Base-by-base conservation (phyloP, 2,888 invertebrate species). In the Malacosoma neustria region DNA sequence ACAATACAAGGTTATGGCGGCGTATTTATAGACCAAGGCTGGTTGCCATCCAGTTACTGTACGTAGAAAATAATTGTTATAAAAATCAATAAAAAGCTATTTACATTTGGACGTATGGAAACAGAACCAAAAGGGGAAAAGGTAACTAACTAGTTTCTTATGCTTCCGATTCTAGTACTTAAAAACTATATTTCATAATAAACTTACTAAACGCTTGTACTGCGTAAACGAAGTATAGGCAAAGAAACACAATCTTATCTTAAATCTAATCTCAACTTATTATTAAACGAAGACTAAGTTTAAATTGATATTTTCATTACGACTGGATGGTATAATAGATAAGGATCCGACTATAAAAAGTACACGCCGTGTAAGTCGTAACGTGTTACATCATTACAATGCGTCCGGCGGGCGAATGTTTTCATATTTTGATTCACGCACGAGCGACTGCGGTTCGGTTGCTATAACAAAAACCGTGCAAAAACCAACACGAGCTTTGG, bases 341-440 rank as follows among this genome's bases (percentile, higher is more conserved):
- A 5, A 22, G 22, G 9, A 6, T 22, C 22, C 5, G n/a, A 22
- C 22, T 9, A 22, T 22, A 22, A 5, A 22, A 22, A n/a, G n/a
- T n/a, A n/a, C n/a, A n/a, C n/a, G n/a, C n/a, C n/a, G n/a, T n/a
- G n/a, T n/a, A n/a, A n/a, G n/a, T n/a, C n/a, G n/a, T n/a, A n/a
- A n/a, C n/a, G n/a, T n/a, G 22, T 56, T 54, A 48, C 49, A 49
- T 57, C 53, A 64, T 61, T 54, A 54, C 45, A 43, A 39, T 43
- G 22, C 22, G 22, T 22, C 22, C 49, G 42, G 46, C n/a, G n/a
- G 46, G 51, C 46, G 47, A 52, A 48, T 48, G 52, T 57, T 62
- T 63, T 63, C 47, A 62, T 59, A 58, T 57, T 62, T 61, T 58
- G 48, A 59, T 72, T 65, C 61, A 68, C 66, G 69, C 69, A 67